These are phyloP conservation scores for Tyria jacobaeae DNA, from an alignment of 2,888 invertebrate genomes.

Conservation along the genomic window DNA sequence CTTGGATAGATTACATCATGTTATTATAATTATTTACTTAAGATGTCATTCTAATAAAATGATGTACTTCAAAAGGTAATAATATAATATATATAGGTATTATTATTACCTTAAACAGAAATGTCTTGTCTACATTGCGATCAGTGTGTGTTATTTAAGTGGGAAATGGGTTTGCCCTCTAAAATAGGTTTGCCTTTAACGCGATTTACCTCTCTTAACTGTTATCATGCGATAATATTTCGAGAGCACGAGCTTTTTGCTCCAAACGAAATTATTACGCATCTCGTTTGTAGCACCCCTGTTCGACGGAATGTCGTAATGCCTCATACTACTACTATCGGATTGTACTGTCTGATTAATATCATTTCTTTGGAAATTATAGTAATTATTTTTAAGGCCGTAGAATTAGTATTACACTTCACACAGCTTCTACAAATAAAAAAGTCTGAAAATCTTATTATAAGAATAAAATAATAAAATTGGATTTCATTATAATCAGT, in stretches of 20 bases:
- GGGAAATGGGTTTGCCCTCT: background rate
- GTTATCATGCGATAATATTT: background rate
- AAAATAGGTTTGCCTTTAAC: background rate
- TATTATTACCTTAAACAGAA: background rate
- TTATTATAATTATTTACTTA: no score
- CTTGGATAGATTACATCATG: no score
- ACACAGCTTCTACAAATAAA: constrained; percentile 16
- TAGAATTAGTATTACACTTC: constrained; percentile 21
- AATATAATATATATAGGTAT: no score
- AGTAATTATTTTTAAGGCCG: constrained; percentile 6
- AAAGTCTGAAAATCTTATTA: constrained; percentile 18
- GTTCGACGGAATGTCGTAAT: background rate
- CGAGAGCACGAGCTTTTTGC: background rate
- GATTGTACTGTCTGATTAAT: background rate
- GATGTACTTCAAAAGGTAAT: no score
- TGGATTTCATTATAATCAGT: constrained; percentile 35
- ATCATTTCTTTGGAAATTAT: background rate
- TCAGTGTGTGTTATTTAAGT: background rate
- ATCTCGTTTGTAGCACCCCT: background rate
- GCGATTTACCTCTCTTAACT: background rate
- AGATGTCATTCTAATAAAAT: no score
- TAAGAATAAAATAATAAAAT: constrained; percentile 16
- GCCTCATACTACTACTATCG: no score
- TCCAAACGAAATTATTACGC: background rate
- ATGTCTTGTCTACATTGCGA: background rate